Conservation (phyloP, 2,888 invertebrate species). For the Coelopa pilipes region DNA sequence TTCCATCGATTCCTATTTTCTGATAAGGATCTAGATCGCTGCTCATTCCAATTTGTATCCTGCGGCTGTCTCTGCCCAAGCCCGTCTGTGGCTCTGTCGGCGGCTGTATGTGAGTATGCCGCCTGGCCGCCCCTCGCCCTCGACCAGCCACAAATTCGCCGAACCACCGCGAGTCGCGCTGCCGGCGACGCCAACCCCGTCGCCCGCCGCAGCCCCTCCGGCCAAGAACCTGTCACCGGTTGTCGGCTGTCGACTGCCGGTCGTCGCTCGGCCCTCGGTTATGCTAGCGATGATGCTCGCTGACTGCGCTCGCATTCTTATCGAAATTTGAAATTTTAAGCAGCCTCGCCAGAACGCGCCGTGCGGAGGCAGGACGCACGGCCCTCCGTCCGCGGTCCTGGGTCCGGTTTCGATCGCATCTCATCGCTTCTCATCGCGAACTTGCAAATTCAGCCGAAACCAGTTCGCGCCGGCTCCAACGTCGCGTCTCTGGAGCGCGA, state of each 20-base stretch:
- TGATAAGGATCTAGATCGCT: slow-evolving; percentile 62
- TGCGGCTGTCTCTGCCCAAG: slow-evolving; percentile 8
- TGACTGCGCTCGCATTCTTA: slow-evolving; percentile 28
- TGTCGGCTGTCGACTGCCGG: too few relatives aligned
- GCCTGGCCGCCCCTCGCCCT: not conserved
- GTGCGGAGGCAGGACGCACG: not conserved
- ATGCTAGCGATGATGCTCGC: slow-evolving; percentile 25
- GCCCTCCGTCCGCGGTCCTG: not conserved
- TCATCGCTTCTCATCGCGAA: too few relatives aligned
- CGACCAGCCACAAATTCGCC: not conserved
- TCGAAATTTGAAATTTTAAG: slow-evolving; percentile 27
- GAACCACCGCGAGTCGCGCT: not conserved
- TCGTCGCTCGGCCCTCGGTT: too few relatives aligned
- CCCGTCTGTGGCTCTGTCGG: not conserved
- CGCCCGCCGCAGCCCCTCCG: not conserved
- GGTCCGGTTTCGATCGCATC: not conserved
- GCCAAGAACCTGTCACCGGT: not conserved
- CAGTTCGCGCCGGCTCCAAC: slow-evolving; percentile 19
- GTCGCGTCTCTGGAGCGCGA: too few relatives aligned
- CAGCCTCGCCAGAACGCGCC: too few relatives aligned
- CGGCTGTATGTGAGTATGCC: slow-evolving; percentile 4
- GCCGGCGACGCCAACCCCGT: not conserved
- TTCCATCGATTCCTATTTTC: slow-evolving; percentile 59
- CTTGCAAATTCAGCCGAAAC: slow-evolving; percentile 27
- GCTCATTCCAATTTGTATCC: slow-evolving; percentile 55